These are phyloP conservation scores for Hypomecis punctinalis DNA, from an alignment of 2,888 invertebrate species.

Conservation along the genomic window DNA sequence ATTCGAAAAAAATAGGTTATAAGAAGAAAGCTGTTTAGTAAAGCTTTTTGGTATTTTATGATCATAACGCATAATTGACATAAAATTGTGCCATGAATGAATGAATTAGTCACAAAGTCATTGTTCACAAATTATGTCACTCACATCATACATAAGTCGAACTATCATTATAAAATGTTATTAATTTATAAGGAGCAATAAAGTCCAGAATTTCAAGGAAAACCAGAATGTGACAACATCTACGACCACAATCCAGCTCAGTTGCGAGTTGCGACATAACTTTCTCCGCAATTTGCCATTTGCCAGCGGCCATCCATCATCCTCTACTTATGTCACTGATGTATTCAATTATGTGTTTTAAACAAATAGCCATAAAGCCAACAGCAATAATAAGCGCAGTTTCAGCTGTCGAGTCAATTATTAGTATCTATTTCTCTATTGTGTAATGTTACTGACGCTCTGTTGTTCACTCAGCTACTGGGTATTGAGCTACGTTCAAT, in stretches of 20 bases:
- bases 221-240: conserved; percentile 43
- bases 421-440: conserved; percentile 25
- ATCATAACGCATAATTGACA: too few species aligned
- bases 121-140: too few species aligned
- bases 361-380: conserved; percentile 13
- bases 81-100: too few species aligned
- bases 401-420: conserved; percentile 4
- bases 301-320: conserved; percentile 48
- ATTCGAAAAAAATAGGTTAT: too few species aligned
- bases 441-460: conserved; percentile 15
- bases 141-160: too few species aligned
- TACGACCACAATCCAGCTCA: conserved; percentile 48
- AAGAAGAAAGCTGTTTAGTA: too few species aligned
- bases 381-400: neutral
- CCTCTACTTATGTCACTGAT: conserved; percentile 44
- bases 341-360: conserved; percentile 31
- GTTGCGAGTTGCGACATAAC: conserved; percentile 79
- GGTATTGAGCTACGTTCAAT: neutral
- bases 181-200: neutral
- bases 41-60: too few species aligned
- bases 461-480: neutral
- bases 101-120: too few species aligned
- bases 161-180: too few species aligned
- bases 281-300: conserved; percentile 72
- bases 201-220: neutral